Conservation (phyloP, 1,140 invertebrate species). For the Atopsyche davidsoni region DNA sequence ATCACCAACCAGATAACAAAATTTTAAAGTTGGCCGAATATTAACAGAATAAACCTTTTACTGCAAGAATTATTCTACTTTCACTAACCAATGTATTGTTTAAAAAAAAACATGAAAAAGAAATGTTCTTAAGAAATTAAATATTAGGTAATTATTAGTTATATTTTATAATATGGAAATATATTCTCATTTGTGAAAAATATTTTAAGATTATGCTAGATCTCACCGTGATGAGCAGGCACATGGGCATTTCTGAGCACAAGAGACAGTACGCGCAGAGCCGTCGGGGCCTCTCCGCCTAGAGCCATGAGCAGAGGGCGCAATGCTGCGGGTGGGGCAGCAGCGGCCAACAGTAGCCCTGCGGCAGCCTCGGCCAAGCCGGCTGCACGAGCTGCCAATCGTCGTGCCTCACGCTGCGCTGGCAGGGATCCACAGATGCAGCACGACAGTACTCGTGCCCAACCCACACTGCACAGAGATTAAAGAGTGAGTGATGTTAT, state of each 20-base stretch:
- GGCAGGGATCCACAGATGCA: constrained; percentile 14
- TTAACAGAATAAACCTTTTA: too few relatives aligned
- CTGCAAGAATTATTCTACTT: too few relatives aligned
- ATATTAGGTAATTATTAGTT: too few relatives aligned
- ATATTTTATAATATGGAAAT: too few relatives aligned
- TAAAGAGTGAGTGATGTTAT: too few relatives aligned
- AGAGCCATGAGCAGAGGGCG: constrained; percentile 18
- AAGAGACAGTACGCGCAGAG: constrained; percentile 20
- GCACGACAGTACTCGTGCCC: constrained; percentile 21
- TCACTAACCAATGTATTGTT: too few relatives aligned
- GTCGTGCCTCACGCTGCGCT: constrained; percentile 16
- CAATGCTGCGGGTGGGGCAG: constrained; percentile 53
- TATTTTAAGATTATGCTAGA: constrained; percentile 11
- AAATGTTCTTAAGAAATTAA: too few relatives aligned
- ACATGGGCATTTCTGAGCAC: constrained; percentile 25
- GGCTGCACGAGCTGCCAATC: constrained; percentile 57
- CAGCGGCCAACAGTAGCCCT: constrained; percentile 61
- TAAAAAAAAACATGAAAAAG: too few relatives aligned
- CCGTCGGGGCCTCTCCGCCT: constrained; percentile 20
- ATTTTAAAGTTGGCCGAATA: too few relatives aligned
- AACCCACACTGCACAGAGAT: constrained; percentile 17
- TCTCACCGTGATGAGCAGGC: constrained; percentile 27
- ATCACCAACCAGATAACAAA: too few relatives aligned
- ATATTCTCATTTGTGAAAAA: too few relatives aligned
- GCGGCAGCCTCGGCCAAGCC: constrained; percentile 68